Base-by-base conservation (phyloP, 2,797 vertebrate genomes). In the Phylloscopus collybita region DNA sequence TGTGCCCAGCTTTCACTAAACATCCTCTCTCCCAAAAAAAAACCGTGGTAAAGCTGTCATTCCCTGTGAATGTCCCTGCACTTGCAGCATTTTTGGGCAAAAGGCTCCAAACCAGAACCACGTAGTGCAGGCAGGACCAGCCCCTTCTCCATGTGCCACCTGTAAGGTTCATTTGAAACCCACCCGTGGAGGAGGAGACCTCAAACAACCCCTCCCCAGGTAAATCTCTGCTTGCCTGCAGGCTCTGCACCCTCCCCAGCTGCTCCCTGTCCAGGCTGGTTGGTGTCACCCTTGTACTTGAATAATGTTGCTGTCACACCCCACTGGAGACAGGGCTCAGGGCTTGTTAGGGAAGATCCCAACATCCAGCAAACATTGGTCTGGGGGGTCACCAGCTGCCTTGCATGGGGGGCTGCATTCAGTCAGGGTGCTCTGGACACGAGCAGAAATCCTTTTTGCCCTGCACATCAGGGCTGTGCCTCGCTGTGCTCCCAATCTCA, bases 351-450 rank as follows among this genome's bases (percentile, higher is more conserved):
- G 38, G 59, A n/a, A 72, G 25, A 20, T 45, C 16, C 29, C 34
- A 53, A 4, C 8, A 2, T 3, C 13, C 92, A 79, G 23, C 47
- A 42, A 32, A 21, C 12, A 0, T 4, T 6, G n/a, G 1, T 25
- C 11, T 14, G 38, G 64, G 64, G 36, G 82, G 27, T 59, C 62
- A 19, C 7, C 11, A 27, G 50, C 38, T 3, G 5, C 62, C 82
- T 19, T 2, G 22, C 3, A 5, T 2, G 25, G 11, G 1, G 15
- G 26, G 56, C 65, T 70, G 57, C 6, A 7, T 12, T 59, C 12
- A 2, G 13, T 4, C 51, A 27, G 69, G 19, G 7, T 42, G 61
- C 50, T 30, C 66, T 25, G 6, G 5, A 3, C 0, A 0, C 0
- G n/a, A 65, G 42, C 66, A 71, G 66, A 22, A 36, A 8, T 62